phyloP scores from a whole-genome alignment of 2,113 vertebrate species.

The Alectura lathami region DNA sequence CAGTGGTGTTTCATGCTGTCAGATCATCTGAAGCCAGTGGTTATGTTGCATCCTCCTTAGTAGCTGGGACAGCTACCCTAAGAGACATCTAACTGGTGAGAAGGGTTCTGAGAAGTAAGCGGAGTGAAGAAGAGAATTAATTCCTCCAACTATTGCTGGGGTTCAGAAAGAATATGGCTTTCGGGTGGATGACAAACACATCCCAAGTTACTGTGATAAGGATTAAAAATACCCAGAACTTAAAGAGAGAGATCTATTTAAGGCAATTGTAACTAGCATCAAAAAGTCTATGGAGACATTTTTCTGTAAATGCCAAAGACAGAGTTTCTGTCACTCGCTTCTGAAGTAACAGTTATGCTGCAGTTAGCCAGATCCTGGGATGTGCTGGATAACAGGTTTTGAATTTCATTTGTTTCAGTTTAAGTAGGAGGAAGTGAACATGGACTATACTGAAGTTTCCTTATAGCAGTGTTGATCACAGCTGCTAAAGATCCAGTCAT shows the following conservation, averaged over 20 bases:
- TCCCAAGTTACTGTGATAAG: not conserved
- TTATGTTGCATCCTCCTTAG: not conserved
- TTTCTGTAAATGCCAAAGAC: not conserved
- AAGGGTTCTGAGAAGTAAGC: not conserved
- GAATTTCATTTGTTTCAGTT: not conserved
- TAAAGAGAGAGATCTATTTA: constrained; percentile 6
- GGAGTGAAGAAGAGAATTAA: not conserved
- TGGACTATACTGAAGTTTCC: not conserved
- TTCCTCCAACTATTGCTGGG: not conserved
- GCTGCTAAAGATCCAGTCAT: not conserved
- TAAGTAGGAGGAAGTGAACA: not conserved
- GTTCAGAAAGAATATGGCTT: not conserved
- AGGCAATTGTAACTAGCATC: not conserved
- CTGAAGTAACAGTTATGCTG: not conserved
- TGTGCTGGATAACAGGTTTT: not conserved
- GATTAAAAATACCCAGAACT: constrained; percentile 11
- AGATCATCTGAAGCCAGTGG: not conserved
- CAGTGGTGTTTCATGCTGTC: not conserved
- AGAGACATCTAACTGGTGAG: not conserved
- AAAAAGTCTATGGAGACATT: not conserved
- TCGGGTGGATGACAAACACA: not conserved
- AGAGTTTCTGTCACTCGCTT: not conserved
- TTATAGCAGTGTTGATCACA: not conserved
- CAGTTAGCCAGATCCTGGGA: not conserved
- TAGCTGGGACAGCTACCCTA: not conserved